Conservation (phyloP, 2,888 invertebrate species). For the Ectobius pallidus region DNA sequence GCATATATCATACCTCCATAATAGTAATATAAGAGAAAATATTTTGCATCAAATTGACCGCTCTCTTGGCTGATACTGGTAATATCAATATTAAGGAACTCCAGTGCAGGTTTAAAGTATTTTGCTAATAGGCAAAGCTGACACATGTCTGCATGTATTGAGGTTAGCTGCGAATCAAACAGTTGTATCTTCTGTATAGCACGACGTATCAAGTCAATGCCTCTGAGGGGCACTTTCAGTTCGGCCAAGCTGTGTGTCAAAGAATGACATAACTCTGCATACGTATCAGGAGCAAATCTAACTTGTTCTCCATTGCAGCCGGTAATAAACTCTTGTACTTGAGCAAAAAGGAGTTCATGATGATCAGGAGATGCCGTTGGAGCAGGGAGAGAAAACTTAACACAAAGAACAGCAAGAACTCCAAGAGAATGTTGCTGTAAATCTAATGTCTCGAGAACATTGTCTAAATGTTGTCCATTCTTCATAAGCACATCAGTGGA, state of each 20-base stretch:
- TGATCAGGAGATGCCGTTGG: conserved; percentile 45
- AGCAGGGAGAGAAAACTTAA: conserved; percentile 70
- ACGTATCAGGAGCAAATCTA: conserved; percentile 81
- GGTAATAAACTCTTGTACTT: conserved; percentile 84
- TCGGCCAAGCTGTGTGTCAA: conserved; percentile 80
- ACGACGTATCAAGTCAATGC: conserved; percentile 79
- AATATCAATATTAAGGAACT: conserved; percentile 87
- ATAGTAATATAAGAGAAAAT: conserved; percentile 93
- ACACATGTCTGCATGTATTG: conserved; percentile 92
- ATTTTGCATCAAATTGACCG: conserved; percentile 82
- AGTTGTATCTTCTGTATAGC: conserved; percentile 89
- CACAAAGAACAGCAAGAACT: conserved; percentile 83
- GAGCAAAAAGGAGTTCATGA: conserved; percentile 66
- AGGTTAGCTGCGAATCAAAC: conserved; percentile 88
- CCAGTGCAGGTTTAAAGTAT: conserved; percentile 89
- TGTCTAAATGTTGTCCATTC: conserved; percentile 84
- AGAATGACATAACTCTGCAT: conserved; percentile 87
- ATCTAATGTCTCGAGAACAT: conserved; percentile 89
- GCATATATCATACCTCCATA: conserved; percentile 98
- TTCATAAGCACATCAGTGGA: conserved; percentile 81
- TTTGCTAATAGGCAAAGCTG: conserved; percentile 90
- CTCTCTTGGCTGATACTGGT: conserved; percentile 90
- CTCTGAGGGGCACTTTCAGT: conserved; percentile 77
- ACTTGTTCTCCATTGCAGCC: conserved; percentile 91
- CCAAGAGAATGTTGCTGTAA: conserved; percentile 91